These are phyloP conservation scores for Pantherophis vulpinus DNA, from an alignment of 2,797 vertebrate genomes.

Conservation along the genomic window DNA sequence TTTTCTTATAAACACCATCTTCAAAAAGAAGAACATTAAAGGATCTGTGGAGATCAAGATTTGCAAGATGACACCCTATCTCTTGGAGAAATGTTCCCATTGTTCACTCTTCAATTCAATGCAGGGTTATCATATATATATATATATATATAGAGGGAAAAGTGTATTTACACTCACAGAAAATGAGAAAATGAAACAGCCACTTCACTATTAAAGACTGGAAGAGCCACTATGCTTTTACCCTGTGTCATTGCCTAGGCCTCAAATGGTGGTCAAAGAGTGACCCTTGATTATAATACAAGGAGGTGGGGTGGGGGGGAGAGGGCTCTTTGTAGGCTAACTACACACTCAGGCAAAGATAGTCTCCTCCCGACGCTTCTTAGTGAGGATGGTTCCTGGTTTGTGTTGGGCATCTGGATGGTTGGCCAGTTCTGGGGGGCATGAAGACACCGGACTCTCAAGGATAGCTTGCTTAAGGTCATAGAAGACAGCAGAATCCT, in stretches of 20 bases:
- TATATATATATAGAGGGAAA: neutral
- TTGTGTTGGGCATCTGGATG: constrained; percentile 98
- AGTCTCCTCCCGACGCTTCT: constrained; percentile 97
- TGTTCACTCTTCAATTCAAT: neutral
- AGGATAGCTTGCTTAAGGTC: constrained; percentile 97
- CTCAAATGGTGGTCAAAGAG: rapidly evolving
- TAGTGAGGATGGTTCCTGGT: constrained; percentile 97
- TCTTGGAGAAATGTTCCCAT: neutral
- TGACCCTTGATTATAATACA: neutral
- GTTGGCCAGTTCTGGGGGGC: constrained; percentile 93
- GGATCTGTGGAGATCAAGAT: neutral
- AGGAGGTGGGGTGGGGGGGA: neutral
- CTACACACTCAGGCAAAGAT: constrained; percentile 85
- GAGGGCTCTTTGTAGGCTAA: neutral
- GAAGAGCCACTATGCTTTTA: neutral
- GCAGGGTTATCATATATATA: neutral
- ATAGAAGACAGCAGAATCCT: constrained; percentile 93
- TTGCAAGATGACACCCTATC: neutral
- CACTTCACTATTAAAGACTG: neutral
- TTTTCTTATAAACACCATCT: neutral
- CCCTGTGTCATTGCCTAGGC: neutral
- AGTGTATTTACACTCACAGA: neutral
- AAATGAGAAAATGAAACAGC: neutral
- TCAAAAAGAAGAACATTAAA: neutral
- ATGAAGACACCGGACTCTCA: constrained; percentile 97